phyloP scores from a whole-genome alignment of 2,888 invertebrate species.

The Eurois occulta region DNA sequence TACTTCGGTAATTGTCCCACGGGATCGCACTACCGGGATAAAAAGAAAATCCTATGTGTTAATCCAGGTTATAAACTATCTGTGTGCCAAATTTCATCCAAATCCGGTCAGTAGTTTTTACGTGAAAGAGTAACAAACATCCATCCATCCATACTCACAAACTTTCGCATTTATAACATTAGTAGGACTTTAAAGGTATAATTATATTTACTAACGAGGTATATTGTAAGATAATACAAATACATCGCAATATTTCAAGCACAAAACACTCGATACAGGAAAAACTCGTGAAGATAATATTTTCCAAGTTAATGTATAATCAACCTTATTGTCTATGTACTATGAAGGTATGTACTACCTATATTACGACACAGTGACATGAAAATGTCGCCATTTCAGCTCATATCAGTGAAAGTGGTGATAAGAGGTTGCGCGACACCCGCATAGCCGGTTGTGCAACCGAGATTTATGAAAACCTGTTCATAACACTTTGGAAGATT shows the following conservation, averaged over 20 bases:
- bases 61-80: too few species aligned
- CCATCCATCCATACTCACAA: too few species aligned
- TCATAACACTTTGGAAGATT: conserved; percentile 26
- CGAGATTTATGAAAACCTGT: conserved; percentile 44
- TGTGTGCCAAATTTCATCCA: too few species aligned
- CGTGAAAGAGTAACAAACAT: too few species aligned
- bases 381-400: conserved; percentile 66
- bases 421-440: conserved; percentile 64
- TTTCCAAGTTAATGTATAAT: not conserved
- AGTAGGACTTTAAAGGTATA: not conserved
- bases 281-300: conserved; percentile 6
- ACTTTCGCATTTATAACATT: too few species aligned
- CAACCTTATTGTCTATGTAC: not conserved
- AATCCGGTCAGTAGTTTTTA: too few species aligned
- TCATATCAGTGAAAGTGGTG: conserved; percentile 74
- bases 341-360: not conserved
- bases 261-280: not conserved
- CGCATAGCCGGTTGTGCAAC: conserved; percentile 58
- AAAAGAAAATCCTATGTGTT: too few species aligned
- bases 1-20: too few species aligned
- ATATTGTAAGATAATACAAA: not conserved
- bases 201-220: not conserved
- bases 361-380: conserved; percentile 34
- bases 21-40: too few species aligned
- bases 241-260: not conserved